A percentile compares a stretch with the other conserved stretches of the same genome.
phyloP scores from a whole-genome alignment of 2,888 invertebrate genomes.

The Bugula neritina region DNA sequence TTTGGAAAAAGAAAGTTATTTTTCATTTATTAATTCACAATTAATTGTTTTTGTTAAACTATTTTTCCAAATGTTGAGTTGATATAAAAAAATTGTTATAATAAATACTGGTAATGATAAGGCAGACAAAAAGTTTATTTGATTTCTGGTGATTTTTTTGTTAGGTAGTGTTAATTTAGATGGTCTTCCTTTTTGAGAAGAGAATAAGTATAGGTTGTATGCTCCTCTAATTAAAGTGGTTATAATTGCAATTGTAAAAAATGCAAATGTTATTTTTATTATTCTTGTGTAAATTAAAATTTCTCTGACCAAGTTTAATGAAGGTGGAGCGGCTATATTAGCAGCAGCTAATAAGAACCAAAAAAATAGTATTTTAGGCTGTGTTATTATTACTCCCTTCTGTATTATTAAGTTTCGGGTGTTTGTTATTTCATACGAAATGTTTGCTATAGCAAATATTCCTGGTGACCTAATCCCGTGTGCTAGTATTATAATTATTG shows the following conservation, averaged over 20 bases:
- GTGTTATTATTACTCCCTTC: constrained; percentile 62
- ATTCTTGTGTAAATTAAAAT: constrained; percentile 63
- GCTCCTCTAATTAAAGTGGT: constrained; percentile 64
- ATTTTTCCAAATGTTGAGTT: no score
- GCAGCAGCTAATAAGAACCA: constrained; percentile 63
- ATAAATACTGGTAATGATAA: background rate
- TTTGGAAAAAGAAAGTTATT: background rate
- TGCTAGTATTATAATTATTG: constrained; percentile 35
- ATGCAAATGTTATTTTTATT: constrained; percentile 56
- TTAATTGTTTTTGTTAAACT: constrained; percentile 35
- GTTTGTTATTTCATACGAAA: constrained; percentile 34
- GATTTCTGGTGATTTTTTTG: background rate
- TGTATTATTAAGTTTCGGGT: constrained; percentile 61
- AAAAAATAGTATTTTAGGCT: constrained; percentile 60
- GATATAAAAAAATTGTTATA: background rate
- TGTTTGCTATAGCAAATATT: constrained; percentile 38
- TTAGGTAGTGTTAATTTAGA: background rate
- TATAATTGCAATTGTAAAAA: constrained; percentile 59
- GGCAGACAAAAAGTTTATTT: background rate
- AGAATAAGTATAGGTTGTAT: constrained; percentile 64
- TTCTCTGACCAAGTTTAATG: constrained; percentile 65
- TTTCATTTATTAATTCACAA: constrained; percentile 33
- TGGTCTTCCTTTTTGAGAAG: constrained; percentile 55
- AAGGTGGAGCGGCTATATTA: constrained; percentile 66
- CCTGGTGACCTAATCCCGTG: constrained; percentile 54